Conservation (phyloP, 2,797 vertebrate genomes). For the Macropodus opercularis region DNA sequence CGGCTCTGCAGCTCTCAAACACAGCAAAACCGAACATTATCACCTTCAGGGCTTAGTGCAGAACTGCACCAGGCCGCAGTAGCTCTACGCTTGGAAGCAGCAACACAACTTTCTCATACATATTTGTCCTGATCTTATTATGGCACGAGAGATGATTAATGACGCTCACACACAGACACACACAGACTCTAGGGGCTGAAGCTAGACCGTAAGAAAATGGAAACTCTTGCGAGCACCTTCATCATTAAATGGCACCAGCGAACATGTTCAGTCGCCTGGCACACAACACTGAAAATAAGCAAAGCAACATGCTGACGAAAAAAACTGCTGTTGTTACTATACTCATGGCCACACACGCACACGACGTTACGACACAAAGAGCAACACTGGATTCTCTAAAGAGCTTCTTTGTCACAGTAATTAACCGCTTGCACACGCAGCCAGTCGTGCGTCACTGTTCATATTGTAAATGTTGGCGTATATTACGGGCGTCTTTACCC, state of each 20-base stretch:
- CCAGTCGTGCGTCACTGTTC: too few relatives aligned
- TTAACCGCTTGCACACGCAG: too few relatives aligned
- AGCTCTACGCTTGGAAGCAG: slow-evolving; percentile 11
- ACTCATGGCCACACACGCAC: slow-evolving; percentile 49
- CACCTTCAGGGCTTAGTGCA: neutral
- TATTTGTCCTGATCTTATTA: slow-evolving; percentile 59
- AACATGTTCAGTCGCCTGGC: slow-evolving; percentile 65
- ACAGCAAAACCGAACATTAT: neutral
- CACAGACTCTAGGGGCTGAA: slow-evolving; percentile 27
- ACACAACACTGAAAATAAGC: slow-evolving; percentile 63
- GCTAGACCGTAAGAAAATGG: slow-evolving; percentile 66
- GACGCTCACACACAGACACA: slow-evolving; percentile 29
- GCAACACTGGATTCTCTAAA: too few relatives aligned
- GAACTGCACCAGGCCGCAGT: too few relatives aligned
- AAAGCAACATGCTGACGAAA: slow-evolving; percentile 53
- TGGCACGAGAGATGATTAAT: slow-evolving; percentile 59
- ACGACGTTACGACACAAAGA: too few relatives aligned
- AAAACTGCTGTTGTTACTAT: slow-evolving; percentile 44
- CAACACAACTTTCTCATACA: slow-evolving; percentile 47
- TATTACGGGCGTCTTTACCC: too few relatives aligned
- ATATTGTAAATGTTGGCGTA: too few relatives aligned
- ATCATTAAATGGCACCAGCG: slow-evolving; percentile 68
- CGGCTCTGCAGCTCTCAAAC: too few relatives aligned
- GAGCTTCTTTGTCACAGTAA: too few relatives aligned
- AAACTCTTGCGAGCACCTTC: slow-evolving; percentile 74